Evolutionary conservation across 2,888 invertebrate species (phyloP).

Genomic region (Zaprionus lineosus): DNA sequence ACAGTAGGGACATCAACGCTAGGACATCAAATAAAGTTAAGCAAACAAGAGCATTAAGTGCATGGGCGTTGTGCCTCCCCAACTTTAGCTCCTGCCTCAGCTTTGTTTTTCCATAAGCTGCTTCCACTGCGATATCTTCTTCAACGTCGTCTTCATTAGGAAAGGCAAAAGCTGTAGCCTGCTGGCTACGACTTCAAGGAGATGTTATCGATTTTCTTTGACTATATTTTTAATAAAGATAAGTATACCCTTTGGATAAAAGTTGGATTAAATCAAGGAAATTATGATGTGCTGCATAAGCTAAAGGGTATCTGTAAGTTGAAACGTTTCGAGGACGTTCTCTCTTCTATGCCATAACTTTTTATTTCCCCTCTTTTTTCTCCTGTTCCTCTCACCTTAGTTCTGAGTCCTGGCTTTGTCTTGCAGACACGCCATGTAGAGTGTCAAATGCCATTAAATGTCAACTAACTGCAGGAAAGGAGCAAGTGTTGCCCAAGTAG

Average conservation of each 20-base stretch:
- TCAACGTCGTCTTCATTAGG: slow-evolving; percentile 55
- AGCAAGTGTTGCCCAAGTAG: slow-evolving; percentile 51
- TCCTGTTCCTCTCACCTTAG: slow-evolving; percentile 34
- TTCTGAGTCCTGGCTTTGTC: slow-evolving; percentile 50
- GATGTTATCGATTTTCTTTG: slow-evolving; percentile 43
- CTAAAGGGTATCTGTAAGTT: slow-evolving; percentile 1
- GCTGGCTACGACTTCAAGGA: slow-evolving; percentile 23
- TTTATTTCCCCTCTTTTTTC: too few relatives aligned
- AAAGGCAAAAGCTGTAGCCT: slow-evolving; percentile 42
- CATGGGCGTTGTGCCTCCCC: slow-evolving; percentile 49
- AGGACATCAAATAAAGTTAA: slow-evolving; percentile 65
- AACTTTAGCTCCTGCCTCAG: slow-evolving; percentile 2
- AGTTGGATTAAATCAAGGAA: too few relatives aligned
- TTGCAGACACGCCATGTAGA: slow-evolving; percentile 44
- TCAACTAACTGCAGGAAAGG: slow-evolving; percentile 55
- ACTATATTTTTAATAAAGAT: slow-evolving; percentile 27
- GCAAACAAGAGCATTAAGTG: slow-evolving; percentile 68
- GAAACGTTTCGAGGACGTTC: too few relatives aligned
- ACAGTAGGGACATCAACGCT: slow-evolving; percentile 42
- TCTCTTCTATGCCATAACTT: too few relatives aligned
- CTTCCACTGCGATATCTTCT: not conserved
- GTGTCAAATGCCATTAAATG: slow-evolving; percentile 75
- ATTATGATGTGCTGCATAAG: too few relatives aligned
- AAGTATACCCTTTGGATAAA: not conserved
- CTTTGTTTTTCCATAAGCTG: not conserved